Conservation (phyloP, 2,797 vertebrate genomes). For the Hyperoplus lanceolatus region DNA sequence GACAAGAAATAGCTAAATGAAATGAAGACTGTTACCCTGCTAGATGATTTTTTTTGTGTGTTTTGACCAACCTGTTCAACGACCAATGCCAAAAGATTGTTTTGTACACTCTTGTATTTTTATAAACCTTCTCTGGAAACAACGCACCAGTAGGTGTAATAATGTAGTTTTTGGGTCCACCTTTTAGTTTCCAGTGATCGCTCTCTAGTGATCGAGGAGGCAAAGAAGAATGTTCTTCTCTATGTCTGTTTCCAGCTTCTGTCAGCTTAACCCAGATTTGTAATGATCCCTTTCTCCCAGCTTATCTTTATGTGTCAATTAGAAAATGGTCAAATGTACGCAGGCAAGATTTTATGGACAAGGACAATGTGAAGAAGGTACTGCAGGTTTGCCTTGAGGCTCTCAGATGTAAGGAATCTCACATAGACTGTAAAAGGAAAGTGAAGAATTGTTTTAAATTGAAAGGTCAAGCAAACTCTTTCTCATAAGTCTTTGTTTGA, state of each 20-base stretch:
- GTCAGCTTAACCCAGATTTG: constrained; percentile 3
- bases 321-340: constrained; percentile 10
- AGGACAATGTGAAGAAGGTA: constrained; percentile 1
- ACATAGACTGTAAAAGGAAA: neutral
- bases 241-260: neutral
- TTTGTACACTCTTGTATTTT: constrained; percentile 68
- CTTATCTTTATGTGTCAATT: constrained; percentile 1
- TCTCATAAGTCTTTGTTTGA: neutral
- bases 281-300: neutral
- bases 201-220: neutral
- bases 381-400: constrained; percentile 13
- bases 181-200: no score
- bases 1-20: constrained; percentile 8
- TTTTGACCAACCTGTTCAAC: constrained; percentile 43
- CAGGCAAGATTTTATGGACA: neutral
- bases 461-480: neutral
- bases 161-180: constrained; percentile 15
- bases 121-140: constrained; percentile 46
- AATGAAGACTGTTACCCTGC: constrained; percentile 25
- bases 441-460: constrained; percentile 1
- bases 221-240: neutral
- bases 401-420: constrained; percentile 3
- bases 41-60: constrained; percentile 43
- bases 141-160: neutral
- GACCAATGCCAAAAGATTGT: constrained; percentile 68